These are phyloP conservation scores for Drosophila takahashii DNA, from an alignment of 1,140 invertebrate genomes.

Conservation along the genomic window DNA sequence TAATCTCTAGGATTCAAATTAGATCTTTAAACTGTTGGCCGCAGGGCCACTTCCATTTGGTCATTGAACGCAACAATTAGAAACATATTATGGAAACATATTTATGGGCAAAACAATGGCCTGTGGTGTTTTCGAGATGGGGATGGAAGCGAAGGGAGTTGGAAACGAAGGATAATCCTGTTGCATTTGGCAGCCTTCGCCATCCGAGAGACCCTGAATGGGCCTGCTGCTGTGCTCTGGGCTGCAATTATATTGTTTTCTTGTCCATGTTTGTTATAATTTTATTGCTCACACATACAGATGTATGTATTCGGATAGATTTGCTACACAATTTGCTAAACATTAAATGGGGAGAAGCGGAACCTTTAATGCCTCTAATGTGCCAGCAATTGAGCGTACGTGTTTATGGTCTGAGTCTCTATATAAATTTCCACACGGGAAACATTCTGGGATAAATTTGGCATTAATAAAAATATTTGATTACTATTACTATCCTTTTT, in stretches of 20 bases:
- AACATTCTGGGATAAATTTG: neutral
- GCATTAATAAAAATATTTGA: neutral
- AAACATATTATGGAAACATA: constrained; percentile 28
- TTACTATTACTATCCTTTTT: too few relatives aligned
- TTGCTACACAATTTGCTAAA: constrained; percentile 56
- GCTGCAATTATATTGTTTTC: constrained; percentile 37
- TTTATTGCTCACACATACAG: constrained; percentile 38
- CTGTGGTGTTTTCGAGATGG: constrained; percentile 4
- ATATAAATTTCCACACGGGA: neutral
- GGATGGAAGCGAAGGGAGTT: neutral
- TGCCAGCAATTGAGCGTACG: constrained; percentile 62
- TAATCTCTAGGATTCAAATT: neutral
- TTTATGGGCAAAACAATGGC: constrained; percentile 28
- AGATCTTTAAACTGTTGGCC: neutral
- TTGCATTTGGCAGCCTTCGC: constrained; percentile 32
- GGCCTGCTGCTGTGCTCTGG: constrained; percentile 28
- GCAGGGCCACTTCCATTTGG: neutral
- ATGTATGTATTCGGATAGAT: constrained; percentile 6
- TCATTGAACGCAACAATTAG: constrained; percentile 20
- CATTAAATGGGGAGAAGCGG: constrained; percentile 7
- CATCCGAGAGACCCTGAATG: constrained; percentile 5
- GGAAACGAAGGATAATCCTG: constrained; percentile 10
- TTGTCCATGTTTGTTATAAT: constrained; percentile 44
- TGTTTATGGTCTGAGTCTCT: constrained; percentile 44
- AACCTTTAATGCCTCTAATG: constrained; percentile 51